These are phyloP conservation scores for Phymatocera aterrima DNA, from an alignment of 2,888 invertebrate genomes.

Conservation along the genomic window DNA sequence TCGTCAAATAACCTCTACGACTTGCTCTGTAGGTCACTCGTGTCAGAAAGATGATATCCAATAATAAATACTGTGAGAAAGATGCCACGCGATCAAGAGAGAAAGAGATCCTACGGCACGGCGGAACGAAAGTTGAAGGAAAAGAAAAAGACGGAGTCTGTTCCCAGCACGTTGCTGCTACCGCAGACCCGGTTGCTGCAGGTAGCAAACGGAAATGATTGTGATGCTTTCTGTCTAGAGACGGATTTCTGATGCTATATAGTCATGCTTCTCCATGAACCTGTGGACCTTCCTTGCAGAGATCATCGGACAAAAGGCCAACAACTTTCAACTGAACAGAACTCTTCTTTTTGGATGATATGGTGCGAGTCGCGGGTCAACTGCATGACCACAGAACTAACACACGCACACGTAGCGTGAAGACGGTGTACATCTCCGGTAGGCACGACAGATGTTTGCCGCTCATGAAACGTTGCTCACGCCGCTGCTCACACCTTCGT, in stretches of 20 bases:
- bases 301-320: slow-evolving; percentile 29
- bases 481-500: slow-evolving; percentile 43
- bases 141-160: slow-evolving; percentile 17
- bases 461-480: slow-evolving; percentile 38
- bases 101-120: slow-evolving; percentile 14
- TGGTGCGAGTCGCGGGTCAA: slow-evolving; percentile 34
- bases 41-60: slow-evolving; percentile 36
- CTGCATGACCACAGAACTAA: slow-evolving; percentile 27
- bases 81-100: slow-evolving; percentile 63
- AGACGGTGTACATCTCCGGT: not conserved
- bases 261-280: not conserved
- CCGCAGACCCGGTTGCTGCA: slow-evolving; percentile 8
- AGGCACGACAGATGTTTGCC: slow-evolving; percentile 33
- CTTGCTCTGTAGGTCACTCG: not conserved
- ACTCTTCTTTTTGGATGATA: slow-evolving; percentile 24
- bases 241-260: slow-evolving; percentile 27
- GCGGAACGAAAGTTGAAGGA: slow-evolving; percentile 20
- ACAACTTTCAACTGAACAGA: not conserved
- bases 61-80: slow-evolving; percentile 49
- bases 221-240: slow-evolving; percentile 7
- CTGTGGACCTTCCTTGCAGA: not conserved
- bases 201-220: slow-evolving; percentile 42
- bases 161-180: slow-evolving; percentile 14
- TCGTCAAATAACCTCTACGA: slow-evolving; percentile 27
- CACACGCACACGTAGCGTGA: not conserved